Conservation (phyloP, 2,888 invertebrate species). For the Hypsopygia costalis region DNA sequence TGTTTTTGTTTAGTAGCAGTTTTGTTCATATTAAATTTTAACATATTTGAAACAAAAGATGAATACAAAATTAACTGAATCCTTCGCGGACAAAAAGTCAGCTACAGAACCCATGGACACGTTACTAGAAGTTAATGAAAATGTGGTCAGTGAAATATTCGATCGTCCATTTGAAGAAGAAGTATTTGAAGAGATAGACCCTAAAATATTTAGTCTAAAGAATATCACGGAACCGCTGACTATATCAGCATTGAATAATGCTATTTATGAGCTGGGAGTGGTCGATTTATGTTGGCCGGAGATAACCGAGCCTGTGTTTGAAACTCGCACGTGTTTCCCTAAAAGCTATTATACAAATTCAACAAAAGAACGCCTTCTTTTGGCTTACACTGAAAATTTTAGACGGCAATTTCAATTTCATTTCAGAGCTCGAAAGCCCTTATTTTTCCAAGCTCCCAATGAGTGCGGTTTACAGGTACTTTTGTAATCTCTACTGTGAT, state of each 20-base stretch:
- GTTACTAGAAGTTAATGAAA: conserved; percentile 65
- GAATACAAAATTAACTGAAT: conserved; percentile 29
- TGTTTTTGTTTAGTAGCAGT: too few relatives aligned
- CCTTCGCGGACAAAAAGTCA: conserved; percentile 37
- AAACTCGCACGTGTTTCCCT: conserved; percentile 82
- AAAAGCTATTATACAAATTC: conserved; percentile 83
- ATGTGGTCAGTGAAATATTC: conserved; percentile 31
- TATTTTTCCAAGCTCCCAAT: conserved; percentile 86
- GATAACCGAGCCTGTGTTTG: conserved; percentile 75
- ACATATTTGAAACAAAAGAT: too few relatives aligned
- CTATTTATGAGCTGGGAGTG: conserved; percentile 81
- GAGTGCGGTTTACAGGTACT: conserved; percentile 89
- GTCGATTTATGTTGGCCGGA: conserved; percentile 84
- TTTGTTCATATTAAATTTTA: too few relatives aligned
- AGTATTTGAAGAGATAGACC: conserved; percentile 51
- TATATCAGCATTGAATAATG: conserved; percentile 76
- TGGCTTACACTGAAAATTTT: conserved; percentile 90
- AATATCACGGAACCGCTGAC: conserved; percentile 61
- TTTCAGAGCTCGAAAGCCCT: conserved; percentile 80
- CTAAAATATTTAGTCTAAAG: conserved; percentile 57
- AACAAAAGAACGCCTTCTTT: conserved; percentile 84
- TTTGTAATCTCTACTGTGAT: too few relatives aligned
- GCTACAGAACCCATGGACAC: conserved; percentile 50
- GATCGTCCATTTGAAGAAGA: conserved; percentile 50
- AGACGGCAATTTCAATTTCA: conserved; percentile 83